Evolutionary conservation across 2,888 invertebrate genomes (phyloP).

Genomic region (Oscheius sp.): DNA sequence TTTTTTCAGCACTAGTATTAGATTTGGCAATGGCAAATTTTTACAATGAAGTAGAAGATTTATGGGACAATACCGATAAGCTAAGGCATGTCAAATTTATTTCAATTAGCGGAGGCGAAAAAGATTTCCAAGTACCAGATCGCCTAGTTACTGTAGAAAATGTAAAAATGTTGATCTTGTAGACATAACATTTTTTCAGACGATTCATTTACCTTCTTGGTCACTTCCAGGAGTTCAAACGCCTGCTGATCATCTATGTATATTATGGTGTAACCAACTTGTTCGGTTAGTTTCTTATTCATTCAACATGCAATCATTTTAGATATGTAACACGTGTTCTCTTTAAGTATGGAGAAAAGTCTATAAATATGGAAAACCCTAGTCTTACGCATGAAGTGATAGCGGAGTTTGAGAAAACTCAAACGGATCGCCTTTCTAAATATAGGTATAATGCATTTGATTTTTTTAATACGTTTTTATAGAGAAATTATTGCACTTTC

Average conservation of each 20-base stretch:
- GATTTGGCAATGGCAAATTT: constrained; percentile 28
- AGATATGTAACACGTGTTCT: constrained; percentile 11
- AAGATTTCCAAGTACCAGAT: constrained; percentile 55
- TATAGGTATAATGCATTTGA: background rate
- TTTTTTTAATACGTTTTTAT: background rate
- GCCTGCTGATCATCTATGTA: constrained; percentile 68
- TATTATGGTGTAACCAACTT: constrained; percentile 70
- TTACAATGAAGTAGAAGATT: constrained; percentile 16
- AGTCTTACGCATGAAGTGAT: background rate
- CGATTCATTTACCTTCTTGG: constrained; percentile 37
- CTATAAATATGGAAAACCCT: background rate
- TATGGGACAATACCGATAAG: constrained; percentile 24
- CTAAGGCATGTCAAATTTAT: constrained; percentile 48
- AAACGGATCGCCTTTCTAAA: background rate
- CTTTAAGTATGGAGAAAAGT: constrained; percentile 1
- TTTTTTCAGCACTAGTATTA: constrained; percentile 40
- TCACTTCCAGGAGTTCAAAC: constrained; percentile 34
- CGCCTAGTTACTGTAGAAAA: constrained; percentile 27
- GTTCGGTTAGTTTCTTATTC: constrained; percentile 49
- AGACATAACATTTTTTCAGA: constrained; percentile 6
- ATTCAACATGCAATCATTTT: too few species aligned
- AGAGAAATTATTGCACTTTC: too few species aligned
- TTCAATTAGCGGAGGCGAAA: constrained; percentile 59
- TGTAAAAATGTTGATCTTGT: background rate
- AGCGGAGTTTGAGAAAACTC: background rate